Percentiles rank a stretch among this genome's conserved stretches.
Conservation (phyloP, 2,797 vertebrate genomes). For the Neosilurus mollespiculum region DNA sequence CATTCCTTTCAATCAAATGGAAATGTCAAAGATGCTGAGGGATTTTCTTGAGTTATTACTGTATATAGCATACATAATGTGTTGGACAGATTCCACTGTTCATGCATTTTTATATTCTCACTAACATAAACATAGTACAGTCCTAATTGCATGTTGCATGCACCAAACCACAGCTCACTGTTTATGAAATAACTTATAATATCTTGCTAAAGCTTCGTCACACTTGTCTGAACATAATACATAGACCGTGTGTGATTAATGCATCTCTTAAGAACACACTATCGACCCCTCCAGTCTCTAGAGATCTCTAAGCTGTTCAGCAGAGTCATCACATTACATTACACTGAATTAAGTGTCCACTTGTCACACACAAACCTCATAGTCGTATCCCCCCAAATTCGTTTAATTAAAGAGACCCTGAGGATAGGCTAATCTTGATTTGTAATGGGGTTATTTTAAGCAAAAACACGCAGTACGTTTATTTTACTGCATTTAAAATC, state of each 20-base stretch:
- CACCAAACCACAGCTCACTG: slow-evolving; percentile 4
- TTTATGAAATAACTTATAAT: neutral
- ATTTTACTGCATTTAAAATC: neutral
- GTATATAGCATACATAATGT: neutral
- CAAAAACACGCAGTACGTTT: neutral
- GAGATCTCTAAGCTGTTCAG: slow-evolving; percentile 27
- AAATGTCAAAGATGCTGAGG: neutral
- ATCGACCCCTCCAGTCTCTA: slow-evolving; percentile 44
- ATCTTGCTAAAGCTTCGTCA: neutral
- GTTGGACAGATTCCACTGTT: neutral
- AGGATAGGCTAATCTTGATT: neutral
- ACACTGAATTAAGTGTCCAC: slow-evolving; percentile 24
- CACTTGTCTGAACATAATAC: slow-evolving; percentile 1
- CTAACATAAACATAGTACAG: too few relatives aligned
- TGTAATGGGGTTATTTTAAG: neutral
- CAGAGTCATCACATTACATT: slow-evolving; percentile 50
- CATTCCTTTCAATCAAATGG: neutral
- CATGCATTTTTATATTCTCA: neutral
- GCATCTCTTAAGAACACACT: slow-evolving; percentile 11
- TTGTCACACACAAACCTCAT: slow-evolving; percentile 2
- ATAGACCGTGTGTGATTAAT: slow-evolving; percentile 46
- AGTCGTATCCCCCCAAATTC: neutral
- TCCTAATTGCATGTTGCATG: neutral
- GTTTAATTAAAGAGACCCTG: neutral
- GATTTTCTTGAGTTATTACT: neutral